Evolutionary conservation across 2,888 invertebrate genomes (phyloP).

Genomic region (Chrysolina oricalcia): DNA sequence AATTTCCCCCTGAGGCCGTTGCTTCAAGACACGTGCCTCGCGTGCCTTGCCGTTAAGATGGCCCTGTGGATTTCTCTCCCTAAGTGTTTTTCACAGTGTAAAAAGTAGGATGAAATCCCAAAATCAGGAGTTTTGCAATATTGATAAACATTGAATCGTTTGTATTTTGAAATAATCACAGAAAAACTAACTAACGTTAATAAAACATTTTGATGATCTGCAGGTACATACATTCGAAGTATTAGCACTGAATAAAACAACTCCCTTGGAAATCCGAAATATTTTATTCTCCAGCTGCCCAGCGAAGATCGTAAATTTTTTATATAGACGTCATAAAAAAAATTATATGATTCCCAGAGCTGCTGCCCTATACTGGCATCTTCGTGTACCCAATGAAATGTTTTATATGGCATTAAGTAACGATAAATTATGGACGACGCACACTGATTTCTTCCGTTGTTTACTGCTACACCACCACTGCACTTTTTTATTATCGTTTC

Average conservation of each 20-base stretch:
- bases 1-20: no score
- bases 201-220: conserved; percentile 1
- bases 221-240: not conserved
- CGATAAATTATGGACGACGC: conserved; percentile 29
- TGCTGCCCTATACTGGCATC: not conserved
- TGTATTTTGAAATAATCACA: no score
- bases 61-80: no score
- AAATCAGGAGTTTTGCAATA: no score
- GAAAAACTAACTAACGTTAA: not conserved
- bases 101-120: no score
- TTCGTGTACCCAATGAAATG: conserved; percentile 12
- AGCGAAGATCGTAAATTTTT: conserved; percentile 5
- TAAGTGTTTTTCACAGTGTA: no score
- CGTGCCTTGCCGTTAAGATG: no score
- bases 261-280: not conserved
- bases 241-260: conserved; percentile 14
- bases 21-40: no score
- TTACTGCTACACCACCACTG: conserved; percentile 22
- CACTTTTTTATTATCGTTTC: conserved; percentile 38
- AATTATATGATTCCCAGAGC: conserved; percentile 17
- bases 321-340: not conserved
- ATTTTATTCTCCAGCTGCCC: not conserved
- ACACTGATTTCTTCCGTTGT: conserved; percentile 22
- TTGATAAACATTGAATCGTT: no score
- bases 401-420: conserved; percentile 25